Evolutionary conservation across 2,797 vertebrate species (phyloP).

Genomic region (Sebastes nivosus): DNA sequence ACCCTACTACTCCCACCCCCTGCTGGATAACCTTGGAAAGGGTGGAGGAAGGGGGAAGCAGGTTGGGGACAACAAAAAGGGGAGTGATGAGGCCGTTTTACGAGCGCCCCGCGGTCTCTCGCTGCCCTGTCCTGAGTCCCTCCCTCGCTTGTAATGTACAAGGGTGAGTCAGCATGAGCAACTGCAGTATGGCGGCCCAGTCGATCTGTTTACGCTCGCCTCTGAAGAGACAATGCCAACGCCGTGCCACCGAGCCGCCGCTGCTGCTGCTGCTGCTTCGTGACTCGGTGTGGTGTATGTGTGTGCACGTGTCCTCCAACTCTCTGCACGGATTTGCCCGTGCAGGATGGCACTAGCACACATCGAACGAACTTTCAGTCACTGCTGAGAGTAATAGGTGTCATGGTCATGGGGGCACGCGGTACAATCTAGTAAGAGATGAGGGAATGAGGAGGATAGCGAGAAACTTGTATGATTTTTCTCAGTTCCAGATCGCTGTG

Average conservation of each 20-base stretch:
- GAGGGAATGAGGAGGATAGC: slow-evolving; percentile 4
- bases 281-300: slow-evolving; percentile 30
- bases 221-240: slow-evolving; percentile 57
- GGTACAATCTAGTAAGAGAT: slow-evolving; percentile 30
- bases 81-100: slow-evolving; percentile 31
- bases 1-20: neutral
- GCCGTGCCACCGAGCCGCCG: slow-evolving; percentile 16
- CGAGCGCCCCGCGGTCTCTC: slow-evolving; percentile 23
- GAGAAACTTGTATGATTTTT: neutral
- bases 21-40: slow-evolving; percentile 65
- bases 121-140: slow-evolving; percentile 30
- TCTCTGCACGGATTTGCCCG: neutral
- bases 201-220: slow-evolving; percentile 66
- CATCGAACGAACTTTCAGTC: slow-evolving; percentile 22
- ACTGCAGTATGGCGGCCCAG: slow-evolving; percentile 62
- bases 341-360: slow-evolving; percentile 4
- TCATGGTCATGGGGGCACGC: slow-evolving; percentile 38
- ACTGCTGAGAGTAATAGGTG: slow-evolving; percentile 47
- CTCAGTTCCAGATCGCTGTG: neutral
- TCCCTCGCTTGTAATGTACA: slow-evolving; percentile 52
- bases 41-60: slow-evolving; percentile 23
- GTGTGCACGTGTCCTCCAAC: slow-evolving; percentile 32
- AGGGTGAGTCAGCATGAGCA: slow-evolving; percentile 79
- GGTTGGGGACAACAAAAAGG: slow-evolving; percentile 3
- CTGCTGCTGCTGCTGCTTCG: slow-evolving; percentile 22